Evolutionary conservation across 2,888 invertebrate genomes (phyloP).

Genomic region (Zygothrica quintamaculata): DNA sequence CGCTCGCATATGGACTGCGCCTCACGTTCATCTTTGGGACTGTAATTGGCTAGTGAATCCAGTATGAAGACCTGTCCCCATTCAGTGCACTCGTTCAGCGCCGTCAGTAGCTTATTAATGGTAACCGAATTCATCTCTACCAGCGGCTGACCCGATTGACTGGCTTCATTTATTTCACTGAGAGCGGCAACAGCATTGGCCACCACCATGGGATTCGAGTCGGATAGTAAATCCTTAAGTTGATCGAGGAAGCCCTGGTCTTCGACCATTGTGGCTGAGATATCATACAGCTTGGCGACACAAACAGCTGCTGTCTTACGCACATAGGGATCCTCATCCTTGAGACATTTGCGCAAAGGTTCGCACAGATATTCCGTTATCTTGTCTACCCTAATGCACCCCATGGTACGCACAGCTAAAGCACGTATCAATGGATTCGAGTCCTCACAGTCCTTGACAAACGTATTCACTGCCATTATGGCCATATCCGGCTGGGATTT

Average conservation of each 20-base stretch:
- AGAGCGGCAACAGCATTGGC: slow-evolving; percentile 99
- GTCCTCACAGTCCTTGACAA: slow-evolving; percentile 99
- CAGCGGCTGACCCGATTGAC: slow-evolving; percentile 96
- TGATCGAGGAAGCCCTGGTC: slow-evolving; percentile 98
- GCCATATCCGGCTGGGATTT: slow-evolving; percentile 99
- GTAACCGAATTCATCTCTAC: slow-evolving; percentile 98
- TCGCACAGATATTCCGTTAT: slow-evolving; percentile 99
- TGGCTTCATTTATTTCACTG: slow-evolving; percentile 99
- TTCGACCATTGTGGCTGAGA: slow-evolving; percentile 89
- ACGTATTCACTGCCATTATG: slow-evolving; percentile 99
- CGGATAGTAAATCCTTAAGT: slow-evolving; percentile 97
- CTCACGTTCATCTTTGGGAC: slow-evolving; percentile 97
- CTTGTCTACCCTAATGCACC: slow-evolving; percentile 99
- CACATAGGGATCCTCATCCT: slow-evolving; percentile 98
- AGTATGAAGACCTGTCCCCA: slow-evolving; percentile 99
- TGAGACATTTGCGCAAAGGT: slow-evolving; percentile 96
- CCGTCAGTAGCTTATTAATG: slow-evolving; percentile 98
- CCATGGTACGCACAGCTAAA: slow-evolving; percentile 99
- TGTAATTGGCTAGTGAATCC: slow-evolving; percentile 98
- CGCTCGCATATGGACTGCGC: slow-evolving; percentile 99
- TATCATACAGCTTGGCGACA: slow-evolving; percentile 99
- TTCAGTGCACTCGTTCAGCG: slow-evolving; percentile 99
- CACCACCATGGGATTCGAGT: slow-evolving; percentile 99
- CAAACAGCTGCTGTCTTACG: slow-evolving; percentile 99
- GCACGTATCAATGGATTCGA: slow-evolving; percentile 99